Evolutionary conservation across 2,888 invertebrate species (phyloP), one percentile per base, ranked within the genome.

Genomic region (Dysmachus trigonus): DNA sequence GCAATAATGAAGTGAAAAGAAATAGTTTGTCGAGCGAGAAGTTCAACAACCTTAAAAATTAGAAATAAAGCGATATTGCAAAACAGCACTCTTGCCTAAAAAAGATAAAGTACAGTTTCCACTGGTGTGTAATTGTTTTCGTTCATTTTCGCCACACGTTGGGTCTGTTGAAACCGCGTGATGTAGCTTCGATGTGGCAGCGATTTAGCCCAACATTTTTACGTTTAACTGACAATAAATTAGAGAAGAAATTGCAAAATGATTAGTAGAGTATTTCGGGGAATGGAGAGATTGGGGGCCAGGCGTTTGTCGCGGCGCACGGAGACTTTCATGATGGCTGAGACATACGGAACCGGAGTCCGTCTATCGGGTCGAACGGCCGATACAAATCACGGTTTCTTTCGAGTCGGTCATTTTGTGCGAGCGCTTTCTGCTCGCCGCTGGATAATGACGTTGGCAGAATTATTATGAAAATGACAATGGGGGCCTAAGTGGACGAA

Each of bases 1-100:
- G 74, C 85, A 87, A 72, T 53, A 85, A 87, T 79, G 85, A 85
- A 87, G 83, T 86, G 86, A 83, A 83, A 85, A 87, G 87, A 87
- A 87, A 87, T 87, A 87, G 85, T 87, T 85, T 86, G 86, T 83
- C 85, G 87, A 87, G 85, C 87, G 86, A 85, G 38, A 79, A 77
- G 77, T 83, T 83, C 83, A 72, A 38, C 27, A 72, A 83, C 83
- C 83, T 72, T 30, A 72, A 71, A 83, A 83, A 83, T 83, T 83
- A 83, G 83, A 83, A 83, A 83, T 83, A 72, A 83, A 83, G 72
- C 83, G 41, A 83, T 72, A 72, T 83, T 83, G 83, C 72, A 72
- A 83, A 83, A 72, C 83, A 41, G 71, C 38, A 83, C 83, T 71
- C 83, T 83, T 72, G 72, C 83, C 83, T 72, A 83, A 71, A 83